Evolutionary conservation across 1,140 invertebrate species (phyloP).

Genomic region (Ceratosolen fusciceps): DNA sequence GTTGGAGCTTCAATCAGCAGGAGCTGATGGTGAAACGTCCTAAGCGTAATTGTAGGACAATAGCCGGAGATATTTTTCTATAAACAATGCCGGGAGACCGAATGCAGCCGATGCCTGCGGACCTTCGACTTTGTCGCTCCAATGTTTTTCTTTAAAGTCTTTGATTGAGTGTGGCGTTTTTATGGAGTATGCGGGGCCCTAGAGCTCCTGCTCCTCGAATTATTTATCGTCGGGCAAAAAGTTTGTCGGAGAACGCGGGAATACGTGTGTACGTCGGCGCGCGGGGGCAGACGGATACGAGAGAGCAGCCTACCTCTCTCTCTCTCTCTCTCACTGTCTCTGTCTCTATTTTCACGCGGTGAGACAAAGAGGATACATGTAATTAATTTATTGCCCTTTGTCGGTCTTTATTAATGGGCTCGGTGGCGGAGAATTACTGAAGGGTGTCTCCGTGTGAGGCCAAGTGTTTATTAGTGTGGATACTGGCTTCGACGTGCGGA

Average conservation of each 20-base stretch:
- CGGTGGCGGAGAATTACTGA: not conserved
- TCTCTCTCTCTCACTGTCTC: not conserved
- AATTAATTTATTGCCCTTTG: constrained; percentile 49
- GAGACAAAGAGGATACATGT: constrained; percentile 47
- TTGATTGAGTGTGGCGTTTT: constrained; percentile 51
- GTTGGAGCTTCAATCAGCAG: not conserved
- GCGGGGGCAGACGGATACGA: not conserved
- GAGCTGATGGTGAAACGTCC: constrained; percentile 8
- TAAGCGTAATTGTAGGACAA: constrained; percentile 37
- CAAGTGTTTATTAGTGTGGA: constrained; percentile 41
- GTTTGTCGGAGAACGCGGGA: not conserved
- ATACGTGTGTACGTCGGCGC: not conserved
- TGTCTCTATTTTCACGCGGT: not conserved
- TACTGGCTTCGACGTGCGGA: not conserved
- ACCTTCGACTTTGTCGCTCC: constrained; percentile 31
- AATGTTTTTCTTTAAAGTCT: constrained; percentile 45
- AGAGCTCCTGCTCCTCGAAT: constrained; percentile 1
- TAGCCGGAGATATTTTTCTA: constrained; percentile 32
- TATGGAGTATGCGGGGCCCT: constrained; percentile 17
- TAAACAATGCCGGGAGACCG: constrained; percentile 41
- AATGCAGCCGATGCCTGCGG: not conserved
- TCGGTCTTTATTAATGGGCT: constrained; percentile 26
- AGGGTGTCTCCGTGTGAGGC: constrained; percentile 6
- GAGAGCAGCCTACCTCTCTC: not conserved
- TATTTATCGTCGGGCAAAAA: constrained; percentile 34